Evolutionary conservation across 2,797 vertebrate species (phyloP), one percentile per base, ranked within the genome.

Genomic region (Poecilia picta): DNA sequence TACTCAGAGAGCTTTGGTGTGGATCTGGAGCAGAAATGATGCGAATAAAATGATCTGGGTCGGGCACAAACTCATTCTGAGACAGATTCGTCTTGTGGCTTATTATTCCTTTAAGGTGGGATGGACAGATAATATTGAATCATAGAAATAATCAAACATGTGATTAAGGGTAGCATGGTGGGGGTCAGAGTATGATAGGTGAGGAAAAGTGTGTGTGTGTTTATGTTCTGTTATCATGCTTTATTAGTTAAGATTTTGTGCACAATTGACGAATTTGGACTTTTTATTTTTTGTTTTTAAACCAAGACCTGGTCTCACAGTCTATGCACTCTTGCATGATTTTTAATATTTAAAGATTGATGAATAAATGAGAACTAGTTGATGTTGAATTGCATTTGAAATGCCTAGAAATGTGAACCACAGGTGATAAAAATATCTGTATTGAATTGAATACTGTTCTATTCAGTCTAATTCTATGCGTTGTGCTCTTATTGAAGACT

Each of bases 71-170:
- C 97, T 96, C 94, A 93, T 94, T 92, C 96, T 75, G 91, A 95
- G 94, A 95, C 91, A 96, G 95, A 96, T 97, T 97, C 95, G 96
- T 97, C 95, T 96, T 90, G 91, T 87, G 96, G 96, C 97, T 97
- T 97, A 96, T 93, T 94, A 91, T 81, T 90, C 91, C 74, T 72
- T 82, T 83, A 75, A 66, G 78, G 78, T 74, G 36, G 94, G 93
- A 88, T 84, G 96, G 95, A 96, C 97, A 97, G 96, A 97, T 96
- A 96, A 93, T 95, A 93, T 95, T 96, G 95, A 92, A 93, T 86
- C 75, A 88, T 94, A 96, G 94, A 96, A 95, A 97, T 86, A 91
- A 88, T 90, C 94, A 96, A 94, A 95, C 94, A 96, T 95, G 95
- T 93, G 95, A 92, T 68, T 55, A 82, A 47, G 82, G 75, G 89